These are phyloP conservation scores for Drosophila yakuba DNA, from an alignment of 1,140 invertebrate species.

Conservation along the genomic window DNA sequence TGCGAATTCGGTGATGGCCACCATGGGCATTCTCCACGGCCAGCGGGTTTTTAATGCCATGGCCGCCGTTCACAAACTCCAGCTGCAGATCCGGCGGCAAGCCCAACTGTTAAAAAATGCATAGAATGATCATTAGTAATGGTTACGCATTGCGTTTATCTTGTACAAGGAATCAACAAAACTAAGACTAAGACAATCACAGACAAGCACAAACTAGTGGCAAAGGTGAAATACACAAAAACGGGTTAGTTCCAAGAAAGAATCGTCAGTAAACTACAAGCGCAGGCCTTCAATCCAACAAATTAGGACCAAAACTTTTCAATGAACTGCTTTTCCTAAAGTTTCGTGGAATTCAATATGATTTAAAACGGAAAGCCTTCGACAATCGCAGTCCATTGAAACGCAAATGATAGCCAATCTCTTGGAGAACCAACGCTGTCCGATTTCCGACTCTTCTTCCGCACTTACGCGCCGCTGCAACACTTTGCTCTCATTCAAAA, in stretches of 20 bases:
- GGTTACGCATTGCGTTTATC: not conserved
- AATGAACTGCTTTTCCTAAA: not conserved
- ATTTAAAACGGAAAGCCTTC: too few relatives aligned
- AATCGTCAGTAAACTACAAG: not conserved
- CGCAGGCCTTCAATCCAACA: not conserved
- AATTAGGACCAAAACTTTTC: not conserved
- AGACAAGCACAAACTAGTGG: constrained; percentile 29
- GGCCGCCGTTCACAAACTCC: constrained; percentile 99
- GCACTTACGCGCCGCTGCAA: constrained; percentile 93
- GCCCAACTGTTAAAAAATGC: constrained; percentile 88
- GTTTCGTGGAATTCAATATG: too few relatives aligned
- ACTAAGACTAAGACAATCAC: constrained; percentile 23
- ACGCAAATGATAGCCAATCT: not conserved
- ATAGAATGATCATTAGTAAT: not conserved
- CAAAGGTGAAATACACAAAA: not conserved
- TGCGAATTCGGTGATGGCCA: constrained; percentile 86
- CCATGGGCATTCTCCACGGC: constrained; percentile 89
- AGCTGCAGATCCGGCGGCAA: constrained; percentile 93
- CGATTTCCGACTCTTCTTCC: not conserved
- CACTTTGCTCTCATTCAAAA: constrained; percentile 88
- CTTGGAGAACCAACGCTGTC: not conserved
- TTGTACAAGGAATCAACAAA: not conserved
- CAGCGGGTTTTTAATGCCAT: constrained; percentile 99
- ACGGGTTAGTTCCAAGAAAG: not conserved
- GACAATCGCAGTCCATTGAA: not conserved